Evolutionary conservation across 2,888 invertebrate species (phyloP).

Genomic region (Pseudeuparius sepicola): DNA sequence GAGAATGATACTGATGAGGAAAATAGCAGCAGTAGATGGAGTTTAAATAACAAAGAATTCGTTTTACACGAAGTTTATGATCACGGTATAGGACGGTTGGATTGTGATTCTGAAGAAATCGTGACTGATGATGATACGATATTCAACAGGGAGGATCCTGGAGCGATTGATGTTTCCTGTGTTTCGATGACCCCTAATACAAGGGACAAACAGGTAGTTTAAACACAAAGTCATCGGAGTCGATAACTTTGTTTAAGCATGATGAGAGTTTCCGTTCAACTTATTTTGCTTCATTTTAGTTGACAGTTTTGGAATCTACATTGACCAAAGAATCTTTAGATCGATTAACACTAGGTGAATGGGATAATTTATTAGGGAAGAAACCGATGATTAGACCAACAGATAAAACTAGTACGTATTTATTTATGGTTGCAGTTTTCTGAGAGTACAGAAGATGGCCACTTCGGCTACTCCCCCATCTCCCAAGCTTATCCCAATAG

Average conservation of each 20-base stretch:
- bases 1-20: slow-evolving; percentile 23
- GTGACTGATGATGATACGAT: slow-evolving; percentile 28
- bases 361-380: slow-evolving; percentile 27
- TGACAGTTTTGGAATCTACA: slow-evolving; percentile 32
- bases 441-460: no score
- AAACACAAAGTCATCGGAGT: neutral
- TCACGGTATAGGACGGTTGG: slow-evolving; percentile 51
- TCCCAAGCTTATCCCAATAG: no score
- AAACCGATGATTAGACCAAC: slow-evolving; percentile 24
- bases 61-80: slow-evolving; percentile 45
- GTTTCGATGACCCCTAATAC: slow-evolving; percentile 29
- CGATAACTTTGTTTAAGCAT: neutral
- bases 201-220: slow-evolving; percentile 27
- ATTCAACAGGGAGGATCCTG: slow-evolving; percentile 26
- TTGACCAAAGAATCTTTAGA: slow-evolving; percentile 32
- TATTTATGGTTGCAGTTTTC: no score
- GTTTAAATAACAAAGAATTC: slow-evolving; percentile 33
- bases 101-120: slow-evolving; percentile 32
- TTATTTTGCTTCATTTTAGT: slow-evolving; percentile 24
- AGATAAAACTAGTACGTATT: slow-evolving; percentile 28
- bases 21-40: slow-evolving; percentile 28
- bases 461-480: no score
- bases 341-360: slow-evolving; percentile 30
- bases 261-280: neutral
- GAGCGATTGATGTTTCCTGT: slow-evolving; percentile 29